These are phyloP conservation scores for Bos javanicus DNA, from an alignment of 2,113 vertebrate species.

Conservation along the genomic window DNA sequence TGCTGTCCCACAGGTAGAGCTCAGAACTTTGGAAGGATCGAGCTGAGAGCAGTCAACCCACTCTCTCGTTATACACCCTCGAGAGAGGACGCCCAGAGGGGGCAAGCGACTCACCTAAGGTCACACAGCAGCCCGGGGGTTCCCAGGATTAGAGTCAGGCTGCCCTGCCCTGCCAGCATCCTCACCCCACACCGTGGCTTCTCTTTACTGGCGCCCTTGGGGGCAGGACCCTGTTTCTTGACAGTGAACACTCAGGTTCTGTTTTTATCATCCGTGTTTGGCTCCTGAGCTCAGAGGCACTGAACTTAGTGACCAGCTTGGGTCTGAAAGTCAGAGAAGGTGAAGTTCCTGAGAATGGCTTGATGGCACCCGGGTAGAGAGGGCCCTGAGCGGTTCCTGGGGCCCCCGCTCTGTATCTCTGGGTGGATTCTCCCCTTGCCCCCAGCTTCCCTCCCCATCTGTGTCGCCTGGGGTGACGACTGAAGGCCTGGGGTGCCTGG, in stretches of 20 bases:
- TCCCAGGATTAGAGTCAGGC: not conserved
- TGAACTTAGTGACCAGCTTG: not conserved
- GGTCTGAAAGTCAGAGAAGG: not conserved
- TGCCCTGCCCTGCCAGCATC: not conserved
- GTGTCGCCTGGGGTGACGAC: rapidly evolving
- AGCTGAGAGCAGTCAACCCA: rapidly evolving
- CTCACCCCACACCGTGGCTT: rapidly evolving
- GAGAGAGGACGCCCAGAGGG: not conserved
- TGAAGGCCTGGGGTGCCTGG: not conserved
- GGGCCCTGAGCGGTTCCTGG: rapidly evolving
- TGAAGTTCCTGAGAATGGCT: not conserved
- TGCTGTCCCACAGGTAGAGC: not conserved
- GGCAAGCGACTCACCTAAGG: not conserved
- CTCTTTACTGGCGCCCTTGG: not conserved
- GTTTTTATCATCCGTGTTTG: not conserved
- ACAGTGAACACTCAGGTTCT: too few relatives aligned
- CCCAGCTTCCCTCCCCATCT: not conserved
- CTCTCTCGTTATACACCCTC: not conserved
- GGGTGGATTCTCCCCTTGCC: rapidly evolving
- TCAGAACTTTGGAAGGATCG: rapidly evolving
- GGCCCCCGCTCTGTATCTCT: rapidly evolving
- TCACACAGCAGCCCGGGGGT: not conserved
- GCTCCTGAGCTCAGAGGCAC: not conserved
- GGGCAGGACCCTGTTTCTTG: not conserved
- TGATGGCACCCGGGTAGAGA: rapidly evolving